These are phyloP conservation scores for Drosophila fungiperda DNA, from an alignment of 2,888 invertebrate genomes.

Conservation along the genomic window DNA sequence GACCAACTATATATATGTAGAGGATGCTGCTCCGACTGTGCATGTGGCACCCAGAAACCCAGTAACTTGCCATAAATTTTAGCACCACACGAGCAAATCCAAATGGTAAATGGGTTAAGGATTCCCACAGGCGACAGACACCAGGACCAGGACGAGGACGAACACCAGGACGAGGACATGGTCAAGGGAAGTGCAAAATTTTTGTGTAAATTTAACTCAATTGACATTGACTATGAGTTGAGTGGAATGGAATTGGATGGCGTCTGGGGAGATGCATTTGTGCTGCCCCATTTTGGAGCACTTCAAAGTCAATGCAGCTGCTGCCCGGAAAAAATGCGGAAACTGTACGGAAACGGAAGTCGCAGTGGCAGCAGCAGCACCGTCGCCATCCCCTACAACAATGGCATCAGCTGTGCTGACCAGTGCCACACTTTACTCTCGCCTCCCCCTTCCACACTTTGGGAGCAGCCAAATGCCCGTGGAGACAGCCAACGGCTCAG, in stretches of 20 bases:
- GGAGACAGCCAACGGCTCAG: slow-evolving; percentile 38
- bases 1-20: slow-evolving; percentile 36
- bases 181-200: slow-evolving; percentile 30
- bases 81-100: slow-evolving; percentile 61
- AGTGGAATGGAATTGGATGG: slow-evolving; percentile 4
- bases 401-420: slow-evolving; percentile 73
- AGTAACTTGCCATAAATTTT: slow-evolving; percentile 78
- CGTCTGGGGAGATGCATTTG: slow-evolving; percentile 22
- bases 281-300: slow-evolving; percentile 52
- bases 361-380: slow-evolving; percentile 76
- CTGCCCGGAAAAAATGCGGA: slow-evolving; percentile 74
- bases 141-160: background rate
- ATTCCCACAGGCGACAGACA: slow-evolving; percentile 31
- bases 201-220: slow-evolving; percentile 77
- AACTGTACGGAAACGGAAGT: slow-evolving; percentile 80
- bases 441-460: background rate
- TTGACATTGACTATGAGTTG: slow-evolving; percentile 68
- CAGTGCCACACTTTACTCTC: slow-evolving; percentile 44
- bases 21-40: slow-evolving; percentile 14
- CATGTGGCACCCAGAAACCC: slow-evolving; percentile 53
- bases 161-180: too few relatives aligned
- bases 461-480: slow-evolving; percentile 46
- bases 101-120: slow-evolving; percentile 67
- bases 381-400: slow-evolving; percentile 22
- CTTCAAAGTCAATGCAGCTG: slow-evolving; percentile 80